Percentiles rank a stretch among this genome's conserved stretches.
Evolutionary conservation across 2,113 vertebrate genomes (phyloP).

Genomic region (Aptenodytes forsteri): DNA sequence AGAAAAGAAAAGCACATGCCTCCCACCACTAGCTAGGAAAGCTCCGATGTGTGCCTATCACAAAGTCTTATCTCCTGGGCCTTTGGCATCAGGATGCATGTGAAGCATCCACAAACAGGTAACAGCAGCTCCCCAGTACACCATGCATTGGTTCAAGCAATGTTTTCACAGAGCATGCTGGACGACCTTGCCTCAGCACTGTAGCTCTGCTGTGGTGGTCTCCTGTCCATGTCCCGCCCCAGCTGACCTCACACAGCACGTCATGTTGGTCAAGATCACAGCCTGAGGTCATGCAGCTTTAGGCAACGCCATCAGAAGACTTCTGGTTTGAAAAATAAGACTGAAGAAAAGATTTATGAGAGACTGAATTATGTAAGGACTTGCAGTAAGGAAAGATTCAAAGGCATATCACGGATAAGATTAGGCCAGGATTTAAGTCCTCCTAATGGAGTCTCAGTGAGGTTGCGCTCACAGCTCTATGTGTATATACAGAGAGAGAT

Average conservation of each 20-base stretch:
- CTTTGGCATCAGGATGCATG: background rate
- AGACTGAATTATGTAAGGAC: background rate
- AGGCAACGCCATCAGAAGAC: background rate
- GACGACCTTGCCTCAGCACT: background rate
- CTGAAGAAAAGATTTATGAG: background rate
- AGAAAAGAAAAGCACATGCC: background rate
- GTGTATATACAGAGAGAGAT: background rate
- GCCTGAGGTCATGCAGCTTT: background rate
- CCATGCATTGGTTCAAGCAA: background rate
- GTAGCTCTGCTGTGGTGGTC: background rate
- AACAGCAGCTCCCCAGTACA: background rate
- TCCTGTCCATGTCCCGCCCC: background rate
- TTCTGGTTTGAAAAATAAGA: background rate
- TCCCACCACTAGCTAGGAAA: background rate
- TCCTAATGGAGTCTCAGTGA: background rate
- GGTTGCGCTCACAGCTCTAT: background rate
- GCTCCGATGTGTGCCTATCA: background rate
- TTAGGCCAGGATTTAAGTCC: background rate
- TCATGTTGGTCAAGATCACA: background rate
- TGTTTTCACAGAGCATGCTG: background rate
- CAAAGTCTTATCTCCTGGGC: background rate
- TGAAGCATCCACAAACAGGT: background rate
- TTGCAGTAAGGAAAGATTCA: background rate
- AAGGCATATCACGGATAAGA: background rate
- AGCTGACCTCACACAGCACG: background rate